Percentiles rank a stretch among this genome's conserved stretches.
Evolutionary conservation across 2,113 vertebrate species (phyloP).

Genomic region (Ondatra zibethicus): DNA sequence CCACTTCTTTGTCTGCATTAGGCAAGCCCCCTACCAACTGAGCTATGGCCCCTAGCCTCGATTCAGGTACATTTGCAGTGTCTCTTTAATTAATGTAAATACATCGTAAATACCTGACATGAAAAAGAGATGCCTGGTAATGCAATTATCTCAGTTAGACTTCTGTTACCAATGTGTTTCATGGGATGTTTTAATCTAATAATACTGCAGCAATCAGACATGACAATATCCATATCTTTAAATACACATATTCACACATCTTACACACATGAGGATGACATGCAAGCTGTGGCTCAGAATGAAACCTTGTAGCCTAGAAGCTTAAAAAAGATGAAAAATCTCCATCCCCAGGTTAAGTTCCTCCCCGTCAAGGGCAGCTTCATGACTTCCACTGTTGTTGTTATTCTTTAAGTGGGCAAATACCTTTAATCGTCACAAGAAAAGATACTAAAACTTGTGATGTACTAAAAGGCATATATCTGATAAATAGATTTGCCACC

Average conservation of each 20-base stretch:
- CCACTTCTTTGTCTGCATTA: too few species aligned
- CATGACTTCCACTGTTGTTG: neutral
- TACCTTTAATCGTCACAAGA: neutral
- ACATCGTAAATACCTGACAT: neutral
- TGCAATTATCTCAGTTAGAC: neutral
- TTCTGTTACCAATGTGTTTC: conserved; percentile 1
- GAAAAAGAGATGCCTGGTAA: neutral
- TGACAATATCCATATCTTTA: neutral
- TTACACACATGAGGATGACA: neutral
- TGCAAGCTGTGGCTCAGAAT: neutral
- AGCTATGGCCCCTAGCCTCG: neutral
- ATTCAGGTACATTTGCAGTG: conserved; percentile 7
- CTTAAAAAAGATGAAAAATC: neutral
- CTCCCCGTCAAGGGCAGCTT: neutral
- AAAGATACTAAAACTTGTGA: conserved; percentile 35
- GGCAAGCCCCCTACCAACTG: neutral
- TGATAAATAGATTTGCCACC: neutral
- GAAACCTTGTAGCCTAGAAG: neutral
- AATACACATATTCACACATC: neutral
- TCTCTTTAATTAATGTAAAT: conserved; percentile 7
- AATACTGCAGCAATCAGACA: neutral
- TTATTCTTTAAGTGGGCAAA: neutral
- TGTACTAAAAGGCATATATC: neutral
- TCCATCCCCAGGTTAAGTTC: neutral
- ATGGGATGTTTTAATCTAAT: conserved; percentile 23